Base-by-base conservation (phyloP, 2,888 invertebrate genomes). In the Phyto melanocephala region DNA sequence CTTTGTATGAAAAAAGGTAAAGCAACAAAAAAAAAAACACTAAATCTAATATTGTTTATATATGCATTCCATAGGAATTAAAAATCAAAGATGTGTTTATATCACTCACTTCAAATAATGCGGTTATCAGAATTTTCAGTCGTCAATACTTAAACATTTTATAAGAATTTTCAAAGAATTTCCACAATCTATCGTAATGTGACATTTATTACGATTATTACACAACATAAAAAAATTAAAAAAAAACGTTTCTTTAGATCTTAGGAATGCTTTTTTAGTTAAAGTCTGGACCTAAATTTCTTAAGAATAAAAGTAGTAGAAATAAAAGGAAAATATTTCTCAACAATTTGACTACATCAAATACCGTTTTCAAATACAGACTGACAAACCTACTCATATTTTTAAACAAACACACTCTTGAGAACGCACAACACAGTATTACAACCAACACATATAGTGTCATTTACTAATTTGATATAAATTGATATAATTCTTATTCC, bases 401-500 rank as follows among this genome's bases (percentile, higher is more conserved):
- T 11, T 24, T 0, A 17, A 40, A 10, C 22, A 17, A 1, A 10
- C 28, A 42, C 24, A n/a, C 42, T 17, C 20, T 20, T 40, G 8
- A 8, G 3, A 15, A 52, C 37, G 37, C 35, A 24, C 7, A 17
- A 17, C 35, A 22, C 8, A n/a, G 60, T 52, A 20, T 50, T 60
- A 65, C 37, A 22, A 52, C 28, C 52, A 80, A 65, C 80, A 81
- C 60, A 37, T 50, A 60, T 67, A 72, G 81, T 76, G 71, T 67
- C 67, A 67, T 72, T 81, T 76, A 67, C 71, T 81, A 76, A 67
- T 76, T 81, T 81, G 58, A 62, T 68, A 62, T 68, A 67, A 77
- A 81, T 72, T 81, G 77, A 37, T 54, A 37, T 56, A 77, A 68
- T 47, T 33, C 68, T 77, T 62, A 72, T 72, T 62, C 71, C 81